Base-by-base conservation (phyloP, 2,888 invertebrate genomes). In the Drosophila atroscutellata region DNA sequence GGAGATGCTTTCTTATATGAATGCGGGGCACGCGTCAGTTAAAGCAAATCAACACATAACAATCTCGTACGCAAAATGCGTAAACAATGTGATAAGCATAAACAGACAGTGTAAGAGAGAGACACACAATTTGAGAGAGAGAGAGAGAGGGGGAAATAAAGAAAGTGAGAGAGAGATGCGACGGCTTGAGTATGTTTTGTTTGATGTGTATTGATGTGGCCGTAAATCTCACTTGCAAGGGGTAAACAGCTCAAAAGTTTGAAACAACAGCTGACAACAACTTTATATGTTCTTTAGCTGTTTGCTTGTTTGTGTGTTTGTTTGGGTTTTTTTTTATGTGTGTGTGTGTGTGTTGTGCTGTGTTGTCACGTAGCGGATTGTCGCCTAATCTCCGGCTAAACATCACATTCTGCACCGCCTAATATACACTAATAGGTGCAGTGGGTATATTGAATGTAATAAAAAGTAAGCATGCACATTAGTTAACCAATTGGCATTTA, bases 21-120 rank as follows among this genome's bases (percentile, higher is more conserved):
- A 55, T 86, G 89, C 88, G 88, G 89, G 85, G 85, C 85, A 89
- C 85, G 85, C 85, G 89, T 89, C 85, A 84, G 89, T 89, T 85
- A 72, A 86, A 80, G 82, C 79, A 86, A 86, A 86, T 86, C 86
- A 86, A 87, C 86, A 87, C 90, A 87, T 90, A 86, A 86, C 89
- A 90, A 90, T 87, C 89, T 86, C 85, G 90, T 87, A 87, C 87
- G 86, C 90, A 90, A 90, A 90, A 90, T 86, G 89, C 90, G 87
- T 90, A 87, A 90, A 90, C 87, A 90, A 78, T 86, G 82, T 84
- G 87, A 88, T 88, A 89, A 88, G 90, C 83, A 77, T 66, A 69
- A 55, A 54, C 45, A 68, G 58, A 57, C 63, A 18, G 28, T 24
- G 37, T 4, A 15, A 11, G 18, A 8, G 42, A n/a, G 47, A 32